Percentiles rank a stretch among this genome's conserved stretches.
Conservation (phyloP, 2,888 invertebrate species). For the Caenorhabditis uteleia region DNA sequence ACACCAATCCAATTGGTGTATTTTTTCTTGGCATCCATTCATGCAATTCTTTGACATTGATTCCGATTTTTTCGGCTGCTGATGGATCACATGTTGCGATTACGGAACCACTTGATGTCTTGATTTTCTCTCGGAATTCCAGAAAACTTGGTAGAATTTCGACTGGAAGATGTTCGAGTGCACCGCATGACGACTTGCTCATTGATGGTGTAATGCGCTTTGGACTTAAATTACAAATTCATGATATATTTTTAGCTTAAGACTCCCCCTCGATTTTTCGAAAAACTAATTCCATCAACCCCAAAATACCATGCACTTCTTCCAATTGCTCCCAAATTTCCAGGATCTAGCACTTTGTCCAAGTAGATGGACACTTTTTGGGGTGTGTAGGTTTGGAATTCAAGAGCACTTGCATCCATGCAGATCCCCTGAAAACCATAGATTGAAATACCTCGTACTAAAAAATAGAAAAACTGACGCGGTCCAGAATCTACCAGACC, state of each 20-base stretch:
- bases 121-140: conserved; percentile 22
- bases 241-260: neutral
- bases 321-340: conserved; percentile 50
- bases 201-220: conserved; percentile 44
- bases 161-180: conserved; percentile 45
- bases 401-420: conserved; percentile 31
- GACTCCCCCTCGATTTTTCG: conserved; percentile 32
- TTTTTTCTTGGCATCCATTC: conserved; percentile 16
- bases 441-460: no score
- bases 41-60: conserved; percentile 9
- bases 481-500: no score
- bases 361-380: conserved; percentile 27
- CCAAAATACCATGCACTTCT: conserved; percentile 49
- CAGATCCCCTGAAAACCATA: conserved; percentile 42
- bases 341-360: conserved; percentile 51
- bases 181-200: conserved; percentile 51
- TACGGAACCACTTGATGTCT: conserved; percentile 12
- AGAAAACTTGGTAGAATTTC: conserved; percentile 19
- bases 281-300: conserved; percentile 38
- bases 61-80: conserved; percentile 22
- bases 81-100: conserved; percentile 35
- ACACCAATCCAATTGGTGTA: conserved; percentile 17
- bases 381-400: conserved; percentile 9
- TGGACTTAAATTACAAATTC: conserved; percentile 31
- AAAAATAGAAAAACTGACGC: no score